A percentile compares a stretch with the other conserved stretches of the same genome.
Evolutionary conservation across 2,113 vertebrate species (phyloP).

Genomic region (Peromyscus californicus): DNA sequence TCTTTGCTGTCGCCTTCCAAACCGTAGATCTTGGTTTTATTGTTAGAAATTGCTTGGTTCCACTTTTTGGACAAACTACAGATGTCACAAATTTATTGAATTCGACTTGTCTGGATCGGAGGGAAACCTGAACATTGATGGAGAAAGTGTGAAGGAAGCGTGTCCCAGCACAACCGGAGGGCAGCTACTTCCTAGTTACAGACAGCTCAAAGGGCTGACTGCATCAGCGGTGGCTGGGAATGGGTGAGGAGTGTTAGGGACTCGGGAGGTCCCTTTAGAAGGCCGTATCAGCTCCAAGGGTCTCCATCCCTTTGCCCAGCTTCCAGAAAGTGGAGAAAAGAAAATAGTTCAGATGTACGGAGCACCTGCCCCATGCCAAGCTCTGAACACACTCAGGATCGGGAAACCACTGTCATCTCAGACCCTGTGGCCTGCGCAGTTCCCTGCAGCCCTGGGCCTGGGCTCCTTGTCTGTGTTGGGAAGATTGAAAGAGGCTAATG

Average conservation of each 20-base stretch:
- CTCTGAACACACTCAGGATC: background rate
- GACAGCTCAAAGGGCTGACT: background rate
- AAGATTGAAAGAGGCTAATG: background rate
- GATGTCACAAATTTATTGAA: conserved; percentile 21
- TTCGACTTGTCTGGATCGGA: background rate
- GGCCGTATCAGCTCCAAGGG: background rate
- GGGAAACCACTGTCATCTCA: background rate
- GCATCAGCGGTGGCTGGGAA: background rate
- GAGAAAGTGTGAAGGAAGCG: background rate
- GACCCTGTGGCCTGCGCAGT: background rate
- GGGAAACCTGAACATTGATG: background rate
- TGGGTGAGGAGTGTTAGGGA: background rate
- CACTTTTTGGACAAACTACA: background rate
- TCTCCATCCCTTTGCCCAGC: background rate
- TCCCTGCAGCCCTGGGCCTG: no score
- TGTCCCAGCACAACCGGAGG: background rate
- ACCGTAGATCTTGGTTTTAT: background rate
- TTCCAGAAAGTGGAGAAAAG: background rate
- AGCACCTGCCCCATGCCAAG: background rate
- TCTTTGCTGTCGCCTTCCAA: background rate
- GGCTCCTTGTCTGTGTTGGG: background rate
- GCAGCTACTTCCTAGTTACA: background rate
- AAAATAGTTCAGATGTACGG: background rate
- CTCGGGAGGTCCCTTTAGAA: background rate
- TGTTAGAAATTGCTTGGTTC: conserved; percentile 19